Evolutionary conservation across 2,888 invertebrate species (phyloP).

Genomic region (Autographa gamma): DNA sequence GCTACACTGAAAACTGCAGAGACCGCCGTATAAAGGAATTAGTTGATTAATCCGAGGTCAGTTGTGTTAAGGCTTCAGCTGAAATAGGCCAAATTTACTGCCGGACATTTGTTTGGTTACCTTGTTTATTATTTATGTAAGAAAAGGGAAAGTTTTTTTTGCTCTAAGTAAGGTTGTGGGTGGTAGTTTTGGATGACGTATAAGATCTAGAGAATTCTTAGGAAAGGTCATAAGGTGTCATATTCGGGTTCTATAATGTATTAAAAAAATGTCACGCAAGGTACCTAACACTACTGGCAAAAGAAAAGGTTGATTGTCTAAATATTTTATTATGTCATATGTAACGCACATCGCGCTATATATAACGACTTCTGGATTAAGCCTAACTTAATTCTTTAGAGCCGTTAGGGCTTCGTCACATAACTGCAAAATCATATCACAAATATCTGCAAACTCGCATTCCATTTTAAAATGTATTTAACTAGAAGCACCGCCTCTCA

Average conservation of each 20-base stretch:
- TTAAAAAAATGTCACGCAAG: neutral
- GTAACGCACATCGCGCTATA: too few relatives aligned
- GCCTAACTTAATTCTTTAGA: too few relatives aligned
- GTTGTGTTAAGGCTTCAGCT: slow-evolving; percentile 63
- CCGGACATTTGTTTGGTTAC: slow-evolving; percentile 13
- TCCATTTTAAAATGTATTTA: too few relatives aligned
- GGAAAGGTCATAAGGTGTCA: neutral
- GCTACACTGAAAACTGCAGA: slow-evolving; percentile 51
- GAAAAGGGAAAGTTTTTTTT: neutral
- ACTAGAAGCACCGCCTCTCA: too few relatives aligned
- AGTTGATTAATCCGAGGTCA: slow-evolving; percentile 66
- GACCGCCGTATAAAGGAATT: slow-evolving; percentile 55
- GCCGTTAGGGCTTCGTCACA: too few relatives aligned
- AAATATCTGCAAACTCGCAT: too few relatives aligned
- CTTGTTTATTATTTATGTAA: slow-evolving; percentile 2
- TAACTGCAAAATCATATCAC: too few relatives aligned
- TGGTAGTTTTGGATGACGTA: neutral
- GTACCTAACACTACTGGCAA: neutral
- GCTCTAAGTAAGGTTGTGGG: neutral
- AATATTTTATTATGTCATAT: too few relatives aligned
- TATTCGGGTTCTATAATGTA: neutral
- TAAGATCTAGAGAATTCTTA: neutral
- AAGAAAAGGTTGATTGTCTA: too few relatives aligned
- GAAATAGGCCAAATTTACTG: slow-evolving; percentile 61
- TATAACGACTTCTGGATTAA: too few relatives aligned